Evolutionary conservation across 2,888 invertebrate genomes (phyloP), one percentile per base, ranked within the genome.

Genomic region (Synergus gifuensis): DNA sequence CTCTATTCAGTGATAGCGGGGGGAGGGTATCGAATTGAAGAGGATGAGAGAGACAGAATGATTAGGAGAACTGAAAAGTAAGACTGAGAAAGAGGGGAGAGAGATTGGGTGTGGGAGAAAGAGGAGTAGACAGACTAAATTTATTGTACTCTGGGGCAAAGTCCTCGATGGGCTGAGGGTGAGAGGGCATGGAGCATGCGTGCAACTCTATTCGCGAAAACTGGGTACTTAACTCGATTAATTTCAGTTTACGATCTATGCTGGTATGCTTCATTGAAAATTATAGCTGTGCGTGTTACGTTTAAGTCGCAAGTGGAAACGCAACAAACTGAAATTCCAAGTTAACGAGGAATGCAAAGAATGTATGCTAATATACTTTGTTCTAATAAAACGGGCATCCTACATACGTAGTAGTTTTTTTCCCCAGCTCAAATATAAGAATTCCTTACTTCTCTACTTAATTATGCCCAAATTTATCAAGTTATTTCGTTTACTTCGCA

Each of bases 221-320:
- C 78, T 66, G 73, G 73, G 64, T 73, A 79, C 78, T 82, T 80
- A 82, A 82, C 78, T 76, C 82, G 82, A 82, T 80, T 82, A 82
- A 82, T 82, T 78, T 73, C 79, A 76, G 77, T 80, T 81, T 81
- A 83, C 79, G 81, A 81, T 81, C 76, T 69, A 82, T 78, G 78
- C 78, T 80, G 78, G 73, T 49, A 82, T 82, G 82, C 79, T 66
- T 80, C 82, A 82, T 82, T 82, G 82, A 80, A 82, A 82, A 76
- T 82, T 82, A 78, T 82, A 78, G 82, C 79, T 80, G 67, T 69
- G 67, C 67, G 67, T 69, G 67, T 69, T 69, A 69, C 46, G 16
- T 49, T 69, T 49, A 69, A 69, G 46, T 46, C 67, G 46, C 28
- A 69, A 69, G 46, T 69, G 46, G 46, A 16, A 69, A 46, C 46